Evolutionary conservation across 2,888 invertebrate species (phyloP).

Genomic region (Hermaeophaga mercurialis): DNA sequence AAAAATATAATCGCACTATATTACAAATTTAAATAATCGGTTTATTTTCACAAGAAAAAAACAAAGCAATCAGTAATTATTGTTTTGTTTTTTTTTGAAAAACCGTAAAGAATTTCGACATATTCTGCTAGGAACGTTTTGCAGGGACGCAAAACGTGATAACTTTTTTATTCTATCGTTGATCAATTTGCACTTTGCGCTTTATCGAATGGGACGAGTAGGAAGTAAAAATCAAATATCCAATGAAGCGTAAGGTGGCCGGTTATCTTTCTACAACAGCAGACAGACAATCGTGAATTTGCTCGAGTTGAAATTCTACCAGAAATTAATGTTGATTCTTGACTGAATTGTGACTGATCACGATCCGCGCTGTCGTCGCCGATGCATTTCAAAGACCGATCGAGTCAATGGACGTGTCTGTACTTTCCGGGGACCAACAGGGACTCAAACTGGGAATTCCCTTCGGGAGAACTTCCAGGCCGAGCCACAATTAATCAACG

Average conservation of each 20-base stretch:
- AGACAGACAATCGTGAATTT: conserved; percentile 50
- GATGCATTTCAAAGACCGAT: conserved; percentile 6
- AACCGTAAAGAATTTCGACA: conserved; percentile 4
- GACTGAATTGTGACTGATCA: conserved; percentile 37
- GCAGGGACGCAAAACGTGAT: conserved; percentile 19
- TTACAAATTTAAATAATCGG: no score
- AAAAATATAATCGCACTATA: no score
- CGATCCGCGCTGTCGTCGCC: conserved; percentile 7
- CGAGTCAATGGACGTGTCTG: no score
- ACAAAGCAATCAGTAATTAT: neutral
- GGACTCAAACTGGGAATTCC: no score
- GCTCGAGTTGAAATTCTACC: conserved; percentile 44
- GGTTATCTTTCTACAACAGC: conserved; percentile 53
- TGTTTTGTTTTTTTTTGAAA: neutral
- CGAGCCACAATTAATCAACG: no score
- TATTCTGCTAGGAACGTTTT: conserved; percentile 20
- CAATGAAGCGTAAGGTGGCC: conserved; percentile 48
- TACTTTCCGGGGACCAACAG: no score
- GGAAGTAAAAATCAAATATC: conserved; percentile 42
- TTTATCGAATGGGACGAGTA: conserved; percentile 51
- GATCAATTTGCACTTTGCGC: conserved; percentile 29
- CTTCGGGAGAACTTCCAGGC: no score
- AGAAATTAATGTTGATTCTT: conserved; percentile 45
- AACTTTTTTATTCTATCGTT: conserved; percentile 18
- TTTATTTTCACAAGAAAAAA: no score